Conservation (phyloP, 2,888 invertebrate species). For the Drosophila mettleri region DNA sequence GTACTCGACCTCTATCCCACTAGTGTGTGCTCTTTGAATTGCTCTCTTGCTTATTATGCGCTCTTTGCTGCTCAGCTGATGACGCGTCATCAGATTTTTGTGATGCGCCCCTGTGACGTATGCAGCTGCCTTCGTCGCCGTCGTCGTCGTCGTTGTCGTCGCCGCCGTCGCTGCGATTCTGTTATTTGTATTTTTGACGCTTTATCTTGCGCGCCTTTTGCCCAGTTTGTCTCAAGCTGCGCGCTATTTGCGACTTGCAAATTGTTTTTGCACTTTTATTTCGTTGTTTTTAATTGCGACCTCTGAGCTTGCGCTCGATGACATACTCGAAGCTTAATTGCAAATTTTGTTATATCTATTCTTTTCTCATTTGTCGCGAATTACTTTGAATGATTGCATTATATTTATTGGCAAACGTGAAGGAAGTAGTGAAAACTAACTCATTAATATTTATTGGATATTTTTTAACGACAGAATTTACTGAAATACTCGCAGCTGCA, state of each 20-base stretch:
- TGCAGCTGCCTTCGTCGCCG: constrained; percentile 34
- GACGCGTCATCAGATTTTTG: constrained; percentile 52
- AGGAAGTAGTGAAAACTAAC: neutral
- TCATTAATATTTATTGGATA: constrained; percentile 12
- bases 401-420: constrained; percentile 1
- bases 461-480: constrained; percentile 37
- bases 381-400: constrained; percentile 47
- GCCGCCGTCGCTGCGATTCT: constrained; percentile 13
- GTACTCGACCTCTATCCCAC: constrained; percentile 2
- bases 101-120: constrained; percentile 51
- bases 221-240: constrained; percentile 32
- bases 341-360: neutral
- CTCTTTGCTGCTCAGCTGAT: constrained; percentile 46
- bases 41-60: neutral
- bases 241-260: constrained; percentile 36
- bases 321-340: constrained; percentile 20
- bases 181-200: constrained; percentile 23
- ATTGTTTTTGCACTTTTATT: constrained; percentile 29
- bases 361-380: constrained; percentile 1
- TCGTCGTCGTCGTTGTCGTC: neutral
- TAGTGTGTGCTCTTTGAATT: neutral
- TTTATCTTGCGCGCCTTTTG: constrained; percentile 50
- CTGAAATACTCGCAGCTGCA: constrained; percentile 43
- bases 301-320: too few relatives aligned
- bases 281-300: constrained; percentile 39